Base-by-base conservation (phyloP, 2,797 vertebrate genomes). In the Crax fasciolata region DNA sequence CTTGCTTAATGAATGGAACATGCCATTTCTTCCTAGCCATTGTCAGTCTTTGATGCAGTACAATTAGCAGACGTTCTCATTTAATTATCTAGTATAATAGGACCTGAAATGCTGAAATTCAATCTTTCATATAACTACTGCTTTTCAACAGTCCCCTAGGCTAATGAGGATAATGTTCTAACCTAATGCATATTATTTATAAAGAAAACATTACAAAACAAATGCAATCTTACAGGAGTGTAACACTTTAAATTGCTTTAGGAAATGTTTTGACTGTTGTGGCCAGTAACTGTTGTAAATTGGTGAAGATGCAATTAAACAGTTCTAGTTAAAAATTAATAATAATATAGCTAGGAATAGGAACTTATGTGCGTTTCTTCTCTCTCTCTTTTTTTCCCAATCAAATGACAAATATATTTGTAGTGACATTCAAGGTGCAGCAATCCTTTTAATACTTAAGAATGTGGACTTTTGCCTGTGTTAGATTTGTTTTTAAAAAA, bases 91-190 rank as follows among this genome's bases (percentile, higher is more conserved):
- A 5, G 20, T 81, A 30, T 82, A 94, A 93, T 51, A 65, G 38
- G 71, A 91, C 77, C 91, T 83, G 90, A 96, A 96, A 94, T 38
- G 67, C 83, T 90, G 94, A 82, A 94, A 95, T 72, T 82, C 92
- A 87, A 28, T 94, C 93, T 90, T 77, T 93, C 73, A 16, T 78
- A n/a, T 39, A 90, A 62, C 83, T 58, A 27, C 91, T 76, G 83
- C 89, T 95, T 91, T 87, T 86, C 94, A 71, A 25, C 91, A 61
- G 93, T 87, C 63, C 85, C 71, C 83, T 46, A 87, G 92, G 92
- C 88, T 90, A 93, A 94, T 80, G 86, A 86, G 79, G 85, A 83
- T 89, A 84, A 93, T 72, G 76, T 93, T 87, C 88, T 85, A 84
- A 93, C 39, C 72, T 92, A 80, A 92, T 62, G 44, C 58, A 2